These are phyloP conservation scores for Atta texana DNA, from an alignment of 1,140 invertebrate species.

Conservation along the genomic window DNA sequence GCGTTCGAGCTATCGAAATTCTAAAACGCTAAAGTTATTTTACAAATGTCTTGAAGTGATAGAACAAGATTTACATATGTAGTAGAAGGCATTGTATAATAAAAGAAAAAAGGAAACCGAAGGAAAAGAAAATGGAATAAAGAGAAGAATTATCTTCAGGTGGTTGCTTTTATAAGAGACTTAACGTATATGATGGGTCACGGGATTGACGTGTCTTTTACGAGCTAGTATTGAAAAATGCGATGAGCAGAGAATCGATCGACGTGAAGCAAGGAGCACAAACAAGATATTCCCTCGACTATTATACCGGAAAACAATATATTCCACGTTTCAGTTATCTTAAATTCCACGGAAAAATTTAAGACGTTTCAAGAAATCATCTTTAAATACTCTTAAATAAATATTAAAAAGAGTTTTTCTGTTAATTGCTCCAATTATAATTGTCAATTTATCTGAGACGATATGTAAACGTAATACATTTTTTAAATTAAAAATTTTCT, in stretches of 20 bases:
- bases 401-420: neutral
- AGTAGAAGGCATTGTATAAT: neutral
- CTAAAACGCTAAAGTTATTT: neutral
- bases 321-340: neutral
- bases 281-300: constrained; percentile 29
- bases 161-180: constrained; percentile 52
- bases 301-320: neutral
- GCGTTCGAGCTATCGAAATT: neutral
- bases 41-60: neutral
- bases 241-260: constrained; percentile 29
- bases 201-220: constrained; percentile 58
- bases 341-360: neutral
- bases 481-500: neutral
- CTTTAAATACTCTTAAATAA: neutral
- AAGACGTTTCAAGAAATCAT: neutral
- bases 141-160: constrained; percentile 52
- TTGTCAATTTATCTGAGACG: neutral
- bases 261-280: neutral
- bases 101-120: neutral
- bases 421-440: neutral
- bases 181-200: constrained; percentile 57
- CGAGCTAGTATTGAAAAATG: constrained; percentile 49
- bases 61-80: constrained; percentile 17
- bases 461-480: neutral
- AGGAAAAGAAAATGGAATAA: constrained; percentile 24